Evolutionary conservation across 1,140 invertebrate genomes (phyloP), one percentile per base, ranked within the genome.

Genomic region (Parasteatoda tepidariorum): DNA sequence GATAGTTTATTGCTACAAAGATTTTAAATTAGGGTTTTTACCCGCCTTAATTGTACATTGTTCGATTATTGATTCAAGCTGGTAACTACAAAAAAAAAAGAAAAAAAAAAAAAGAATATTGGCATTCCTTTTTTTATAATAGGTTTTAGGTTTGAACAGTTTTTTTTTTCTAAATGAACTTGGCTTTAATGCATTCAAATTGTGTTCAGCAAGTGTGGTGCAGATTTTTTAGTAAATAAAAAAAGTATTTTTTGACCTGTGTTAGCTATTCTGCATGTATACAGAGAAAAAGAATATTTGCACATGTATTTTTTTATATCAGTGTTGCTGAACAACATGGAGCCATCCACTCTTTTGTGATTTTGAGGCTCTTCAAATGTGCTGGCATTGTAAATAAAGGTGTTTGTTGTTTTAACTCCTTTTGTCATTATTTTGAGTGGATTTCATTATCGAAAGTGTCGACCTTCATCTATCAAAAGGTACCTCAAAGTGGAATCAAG

Each of bases 291-390:
- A 59, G 68, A 48, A 82, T 59, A 62, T 82, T 82, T 82, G 78
- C 78, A 82, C 78, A 82, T 71, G 78, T 82, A 82, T 79, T 82
- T 82, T 82, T 82, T 82, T 82, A 82, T 81, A 78, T 78, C 41
- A 54, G 26, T 67, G 75, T 70, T 59, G 67, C 78, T 70, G 78
- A 70, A 70, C 24, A 30, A 34, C 57, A 48, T 41, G 41, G 78
- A 71, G 54, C 67, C 76, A 68, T 79, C 48, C 31, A 68, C 66
- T 41, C n/a, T 64, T 59, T 31, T 61, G 66, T 71, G 78, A 82
- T 70, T 82, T 34, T 57, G 13, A 55, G 64, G 67, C 78, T 82
- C 78, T 82, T 24, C 31, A n/a, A 31, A 61, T 82, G 78, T 82
- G 78, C 78, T 82, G 67, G 66, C 67, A 71, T 82, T 64, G 68